These are phyloP conservation scores for Oscheius sp. DNA, from an alignment of 2,888 invertebrate genomes.

Conservation along the genomic window DNA sequence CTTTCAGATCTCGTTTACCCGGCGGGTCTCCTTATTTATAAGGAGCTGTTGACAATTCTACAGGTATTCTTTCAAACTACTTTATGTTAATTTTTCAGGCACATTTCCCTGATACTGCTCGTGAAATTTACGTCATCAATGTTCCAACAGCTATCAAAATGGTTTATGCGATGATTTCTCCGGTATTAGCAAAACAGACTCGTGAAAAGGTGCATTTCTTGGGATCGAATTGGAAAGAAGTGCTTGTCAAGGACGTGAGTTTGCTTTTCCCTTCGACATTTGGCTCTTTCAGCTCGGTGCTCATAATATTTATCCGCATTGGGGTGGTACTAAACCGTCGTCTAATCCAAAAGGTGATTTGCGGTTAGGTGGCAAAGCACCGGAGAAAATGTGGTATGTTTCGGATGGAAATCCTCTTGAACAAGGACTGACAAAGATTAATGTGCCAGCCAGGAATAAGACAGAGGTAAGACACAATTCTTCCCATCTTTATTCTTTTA, in stretches of 20 bases:
- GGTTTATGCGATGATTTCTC: conserved; percentile 3
- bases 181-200: conserved; percentile 16
- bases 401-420: background rate
- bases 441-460: conserved; percentile 51
- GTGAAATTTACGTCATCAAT: conserved; percentile 16
- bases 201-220: conserved; percentile 33
- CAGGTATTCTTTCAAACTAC: conserved; percentile 39
- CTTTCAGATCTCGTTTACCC: conserved; percentile 39
- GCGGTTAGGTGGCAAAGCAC: conserved; percentile 60
- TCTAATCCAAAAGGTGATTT: conserved; percentile 47
- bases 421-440: conserved; percentile 30
- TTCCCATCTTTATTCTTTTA: too few species aligned
- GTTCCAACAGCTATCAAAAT: background rate
- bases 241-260: conserved; percentile 37
- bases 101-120: conserved; percentile 8
- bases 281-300: conserved; percentile 37
- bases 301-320: conserved; percentile 50
- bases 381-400: conserved; percentile 43
- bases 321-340: conserved; percentile 51
- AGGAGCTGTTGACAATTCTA: conserved; percentile 55
- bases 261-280: background rate
- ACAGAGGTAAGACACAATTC: background rate
- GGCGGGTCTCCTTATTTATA: conserved; percentile 59
- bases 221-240: conserved; percentile 50
- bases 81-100: background rate